phyloP scores from a whole-genome alignment of 2,113 vertebrate species.

The Grammomys dolichurus region DNA sequence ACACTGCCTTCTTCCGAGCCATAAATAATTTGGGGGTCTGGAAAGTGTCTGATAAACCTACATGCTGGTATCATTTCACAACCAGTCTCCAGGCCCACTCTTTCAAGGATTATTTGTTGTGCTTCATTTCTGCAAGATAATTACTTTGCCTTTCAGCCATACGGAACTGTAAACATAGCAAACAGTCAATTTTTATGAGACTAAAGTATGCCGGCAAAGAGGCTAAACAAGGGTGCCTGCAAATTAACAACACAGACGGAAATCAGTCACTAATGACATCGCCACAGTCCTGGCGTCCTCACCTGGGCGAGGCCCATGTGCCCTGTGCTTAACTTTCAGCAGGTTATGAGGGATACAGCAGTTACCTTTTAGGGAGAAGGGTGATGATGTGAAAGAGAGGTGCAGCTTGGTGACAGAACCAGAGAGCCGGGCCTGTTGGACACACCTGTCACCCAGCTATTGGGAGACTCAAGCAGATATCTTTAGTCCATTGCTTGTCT shows the following conservation, averaged over 20 bases:
- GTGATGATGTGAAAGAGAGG: not conserved
- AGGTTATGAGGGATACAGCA: not conserved
- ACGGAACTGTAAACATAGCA: constrained; percentile 64
- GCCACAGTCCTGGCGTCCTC: not conserved
- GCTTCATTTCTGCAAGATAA: constrained; percentile 74
- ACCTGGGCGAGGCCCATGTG: not conserved
- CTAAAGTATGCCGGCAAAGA: constrained; percentile 35
- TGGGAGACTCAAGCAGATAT: not conserved
- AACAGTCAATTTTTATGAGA: constrained; percentile 59
- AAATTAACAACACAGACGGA: constrained; percentile 63
- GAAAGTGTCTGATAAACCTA: constrained; percentile 49
- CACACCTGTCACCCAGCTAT: not conserved
- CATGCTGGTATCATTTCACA: constrained; percentile 12
- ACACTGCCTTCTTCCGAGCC: constrained; percentile 14
- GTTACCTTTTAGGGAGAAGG: not conserved
- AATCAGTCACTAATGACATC: constrained; percentile 52
- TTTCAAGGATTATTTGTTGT: constrained; percentile 65
- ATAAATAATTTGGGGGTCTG: constrained; percentile 18
- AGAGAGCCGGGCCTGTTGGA: not conserved
- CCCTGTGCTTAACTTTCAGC: not conserved
- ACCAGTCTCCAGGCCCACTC: constrained; percentile 25
- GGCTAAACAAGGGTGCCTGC: constrained; percentile 5
- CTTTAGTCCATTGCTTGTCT: no score
- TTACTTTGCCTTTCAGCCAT: constrained; percentile 71
- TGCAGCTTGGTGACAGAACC: not conserved